These are phyloP conservation scores for Arge pagana DNA, from an alignment of 2,888 invertebrate species.

Conservation along the genomic window DNA sequence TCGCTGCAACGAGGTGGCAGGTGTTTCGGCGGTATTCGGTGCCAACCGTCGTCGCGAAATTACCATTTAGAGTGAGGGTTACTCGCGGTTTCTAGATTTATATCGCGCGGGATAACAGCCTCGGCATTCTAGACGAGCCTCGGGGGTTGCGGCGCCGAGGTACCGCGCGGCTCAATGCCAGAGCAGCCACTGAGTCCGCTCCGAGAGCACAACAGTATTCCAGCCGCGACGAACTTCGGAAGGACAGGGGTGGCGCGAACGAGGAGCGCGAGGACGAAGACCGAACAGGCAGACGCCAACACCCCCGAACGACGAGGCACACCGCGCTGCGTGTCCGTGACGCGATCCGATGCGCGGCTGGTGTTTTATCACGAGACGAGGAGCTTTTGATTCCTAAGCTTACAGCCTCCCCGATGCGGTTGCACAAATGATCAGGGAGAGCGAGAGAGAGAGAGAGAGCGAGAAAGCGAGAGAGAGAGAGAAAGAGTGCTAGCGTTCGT, in stretches of 20 bases:
- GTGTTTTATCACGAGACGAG: no score
- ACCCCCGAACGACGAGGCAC: no score
- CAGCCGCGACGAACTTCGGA: conserved; percentile 22
- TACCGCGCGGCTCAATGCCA: conserved; percentile 49
- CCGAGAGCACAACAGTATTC: conserved; percentile 46
- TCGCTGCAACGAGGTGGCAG: no score
- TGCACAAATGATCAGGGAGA: no score
- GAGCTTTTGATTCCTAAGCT: no score
- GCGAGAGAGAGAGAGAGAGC: no score
- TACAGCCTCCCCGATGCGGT: no score
- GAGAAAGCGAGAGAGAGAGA: no score
- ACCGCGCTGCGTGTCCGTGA: no score
- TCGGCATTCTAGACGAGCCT: conserved; percentile 9
- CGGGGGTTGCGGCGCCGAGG: conserved; percentile 4
- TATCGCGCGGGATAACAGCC: conserved; percentile 4
- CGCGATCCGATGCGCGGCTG: no score
- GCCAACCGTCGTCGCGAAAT: not conserved
- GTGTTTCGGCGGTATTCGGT: no score
- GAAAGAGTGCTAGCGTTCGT: no score
- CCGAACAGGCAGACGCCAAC: conserved; percentile 7
- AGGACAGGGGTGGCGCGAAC: not conserved
- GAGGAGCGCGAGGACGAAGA: not conserved
- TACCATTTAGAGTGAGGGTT: conserved; percentile 5
- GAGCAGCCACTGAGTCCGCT: conserved; percentile 53
- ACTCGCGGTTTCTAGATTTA: conserved; percentile 7